Percentiles rank a stretch among this genome's conserved stretches.
These are phyloP conservation scores for Babylonia areolata DNA, from an alignment of 1,140 invertebrate species.

Conservation along the genomic window DNA sequence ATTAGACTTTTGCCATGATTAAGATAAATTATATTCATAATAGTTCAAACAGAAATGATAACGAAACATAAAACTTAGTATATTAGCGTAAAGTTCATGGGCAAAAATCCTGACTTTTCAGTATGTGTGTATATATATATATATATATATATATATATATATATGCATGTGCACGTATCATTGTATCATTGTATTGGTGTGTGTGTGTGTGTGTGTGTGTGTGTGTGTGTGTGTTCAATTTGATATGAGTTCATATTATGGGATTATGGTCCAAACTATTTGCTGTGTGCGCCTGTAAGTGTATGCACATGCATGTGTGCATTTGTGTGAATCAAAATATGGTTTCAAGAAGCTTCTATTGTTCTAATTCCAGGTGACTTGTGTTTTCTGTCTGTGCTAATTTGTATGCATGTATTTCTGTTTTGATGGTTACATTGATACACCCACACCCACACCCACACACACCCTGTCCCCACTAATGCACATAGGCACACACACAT, in stretches of 20 bases:
- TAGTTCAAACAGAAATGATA: not conserved
- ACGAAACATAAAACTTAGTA: not conserved
- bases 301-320: not conserved
- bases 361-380: not conserved
- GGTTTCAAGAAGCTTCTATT: no score
- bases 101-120: no score
- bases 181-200: not conserved
- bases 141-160: no score
- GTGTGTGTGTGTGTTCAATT: not conserved
- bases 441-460: no score
- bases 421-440: no score
- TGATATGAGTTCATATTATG: no score
- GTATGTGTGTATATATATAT: no score
- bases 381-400: not conserved
- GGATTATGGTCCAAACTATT: no score
- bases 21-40: no score
- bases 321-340: not conserved
- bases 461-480: no score
- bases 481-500: no score
- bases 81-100: not conserved
- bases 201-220: slow-evolving; percentile 11
- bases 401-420: not conserved
- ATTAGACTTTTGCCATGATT: no score
- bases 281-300: not conserved
- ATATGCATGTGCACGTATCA: slow-evolving; percentile 3